Conservation (phyloP, 2,888 invertebrate genomes). For the Adineta ricciae region DNA sequence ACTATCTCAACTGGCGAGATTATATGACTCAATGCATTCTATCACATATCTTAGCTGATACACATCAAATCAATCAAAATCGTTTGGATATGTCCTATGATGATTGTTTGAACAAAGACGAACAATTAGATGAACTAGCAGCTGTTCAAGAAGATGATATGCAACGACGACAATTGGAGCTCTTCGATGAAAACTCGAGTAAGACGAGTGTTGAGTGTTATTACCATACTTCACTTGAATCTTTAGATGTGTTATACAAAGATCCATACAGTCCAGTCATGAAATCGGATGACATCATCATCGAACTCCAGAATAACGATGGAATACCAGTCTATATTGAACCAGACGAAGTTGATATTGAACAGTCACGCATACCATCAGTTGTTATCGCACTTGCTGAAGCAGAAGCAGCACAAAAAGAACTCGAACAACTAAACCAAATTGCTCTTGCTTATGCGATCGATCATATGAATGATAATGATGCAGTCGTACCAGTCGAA, state of each 20-base stretch:
- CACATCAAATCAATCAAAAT: neutral
- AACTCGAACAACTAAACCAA: neutral
- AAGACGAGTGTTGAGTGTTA: no score
- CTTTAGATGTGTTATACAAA: neutral
- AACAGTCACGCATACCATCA: neutral
- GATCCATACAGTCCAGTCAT: neutral
- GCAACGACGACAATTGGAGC: neutral
- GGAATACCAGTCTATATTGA: neutral
- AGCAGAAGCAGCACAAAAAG: neutral
- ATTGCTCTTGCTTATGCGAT: neutral
- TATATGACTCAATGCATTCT: conserved; percentile 3
- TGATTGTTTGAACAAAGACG: neutral
- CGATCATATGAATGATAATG: neutral
- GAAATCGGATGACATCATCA: neutral
- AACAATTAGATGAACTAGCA: conserved; percentile 1
- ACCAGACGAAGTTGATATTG: neutral
- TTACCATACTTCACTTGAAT: no score
- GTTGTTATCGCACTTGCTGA: neutral
- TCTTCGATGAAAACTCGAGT: neutral
- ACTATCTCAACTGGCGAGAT: neutral
- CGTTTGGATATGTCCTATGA: neutral
- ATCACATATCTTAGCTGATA: neutral
- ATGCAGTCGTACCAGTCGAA: neutral
- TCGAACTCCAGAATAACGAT: neutral
- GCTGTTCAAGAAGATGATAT: neutral